phyloP scores from a whole-genome alignment of 2,113 vertebrate genomes.

The Xenus cinereus region DNA sequence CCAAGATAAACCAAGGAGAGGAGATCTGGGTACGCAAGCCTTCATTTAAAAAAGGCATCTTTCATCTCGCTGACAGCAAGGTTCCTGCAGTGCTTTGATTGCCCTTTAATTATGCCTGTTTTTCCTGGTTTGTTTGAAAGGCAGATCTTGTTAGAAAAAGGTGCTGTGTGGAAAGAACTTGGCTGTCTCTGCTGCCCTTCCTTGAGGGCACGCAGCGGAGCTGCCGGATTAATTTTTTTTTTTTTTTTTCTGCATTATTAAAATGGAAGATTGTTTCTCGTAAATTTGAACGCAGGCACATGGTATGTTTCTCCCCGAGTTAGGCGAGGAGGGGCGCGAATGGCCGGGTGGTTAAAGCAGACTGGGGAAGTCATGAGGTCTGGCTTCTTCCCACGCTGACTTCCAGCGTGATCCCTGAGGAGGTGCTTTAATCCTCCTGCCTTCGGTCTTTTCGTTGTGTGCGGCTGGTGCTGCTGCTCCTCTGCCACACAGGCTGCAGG shows the following conservation, averaged over 20 bases:
- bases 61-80: constrained; percentile 52
- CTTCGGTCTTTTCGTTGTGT: neutral
- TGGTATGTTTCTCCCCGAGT: neutral
- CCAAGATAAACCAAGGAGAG: constrained; percentile 38
- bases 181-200: constrained; percentile 51
- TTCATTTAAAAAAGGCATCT: constrained; percentile 45
- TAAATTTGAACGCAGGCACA: neutral
- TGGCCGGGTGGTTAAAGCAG: neutral
- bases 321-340: neutral
- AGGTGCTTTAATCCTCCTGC: neutral
- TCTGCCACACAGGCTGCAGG: neutral
- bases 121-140: constrained; percentile 64
- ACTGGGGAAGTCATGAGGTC: neutral
- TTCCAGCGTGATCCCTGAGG: neutral
- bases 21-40: constrained; percentile 9
- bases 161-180: constrained; percentile 54
- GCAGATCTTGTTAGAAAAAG: constrained; percentile 56
- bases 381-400: neutral
- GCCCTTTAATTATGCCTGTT: constrained; percentile 55
- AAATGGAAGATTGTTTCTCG: neutral
- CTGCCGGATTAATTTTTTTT: neutral
- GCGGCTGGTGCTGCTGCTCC: neutral
- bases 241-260: neutral
- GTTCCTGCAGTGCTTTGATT: constrained; percentile 47
- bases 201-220: constrained; percentile 34